Evolutionary conservation across 35 echinoderm and acorn worm genomes (phyloP).

Genomic region (Heliocidaris tuberculata): DNA sequence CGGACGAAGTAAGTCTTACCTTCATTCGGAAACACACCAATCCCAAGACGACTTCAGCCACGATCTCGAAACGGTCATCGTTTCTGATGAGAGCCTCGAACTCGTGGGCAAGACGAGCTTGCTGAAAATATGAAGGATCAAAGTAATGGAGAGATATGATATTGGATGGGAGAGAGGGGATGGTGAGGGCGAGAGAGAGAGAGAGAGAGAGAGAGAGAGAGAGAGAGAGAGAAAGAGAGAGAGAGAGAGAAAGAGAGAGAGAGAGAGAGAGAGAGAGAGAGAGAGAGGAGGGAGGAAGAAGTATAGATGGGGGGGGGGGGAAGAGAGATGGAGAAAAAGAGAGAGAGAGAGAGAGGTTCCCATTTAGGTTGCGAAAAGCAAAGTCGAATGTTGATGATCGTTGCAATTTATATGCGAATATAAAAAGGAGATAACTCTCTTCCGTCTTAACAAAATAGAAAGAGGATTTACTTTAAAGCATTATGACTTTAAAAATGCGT

Average conservation of each 20-base stretch:
- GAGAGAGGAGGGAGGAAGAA: background rate
- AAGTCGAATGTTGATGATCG: too few species aligned
- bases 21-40: conserved; percentile 91
- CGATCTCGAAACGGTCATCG: conserved; percentile 82
- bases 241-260: background rate
- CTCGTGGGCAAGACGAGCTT: conserved; percentile 79
- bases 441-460: too few species aligned
- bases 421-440: too few species aligned
- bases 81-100: conserved; percentile 78
- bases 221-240: background rate
- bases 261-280: background rate
- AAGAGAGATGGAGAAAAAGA: too few species aligned
- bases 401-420: too few species aligned
- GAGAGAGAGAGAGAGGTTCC: too few species aligned
- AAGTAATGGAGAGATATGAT: too few species aligned
- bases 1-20: conserved; percentile 39
- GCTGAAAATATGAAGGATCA: conserved; percentile 55
- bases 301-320: background rate
- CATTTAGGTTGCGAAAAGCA: too few species aligned
- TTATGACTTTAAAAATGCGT: too few species aligned
- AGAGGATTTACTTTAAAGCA: too few species aligned
- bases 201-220: background rate
- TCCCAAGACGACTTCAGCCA: conserved; percentile 80
- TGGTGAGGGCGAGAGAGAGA: background rate
- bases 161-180: background rate